These are phyloP conservation scores for Drosophila histrio DNA, from an alignment of 2,888 invertebrate species.

Conservation along the genomic window DNA sequence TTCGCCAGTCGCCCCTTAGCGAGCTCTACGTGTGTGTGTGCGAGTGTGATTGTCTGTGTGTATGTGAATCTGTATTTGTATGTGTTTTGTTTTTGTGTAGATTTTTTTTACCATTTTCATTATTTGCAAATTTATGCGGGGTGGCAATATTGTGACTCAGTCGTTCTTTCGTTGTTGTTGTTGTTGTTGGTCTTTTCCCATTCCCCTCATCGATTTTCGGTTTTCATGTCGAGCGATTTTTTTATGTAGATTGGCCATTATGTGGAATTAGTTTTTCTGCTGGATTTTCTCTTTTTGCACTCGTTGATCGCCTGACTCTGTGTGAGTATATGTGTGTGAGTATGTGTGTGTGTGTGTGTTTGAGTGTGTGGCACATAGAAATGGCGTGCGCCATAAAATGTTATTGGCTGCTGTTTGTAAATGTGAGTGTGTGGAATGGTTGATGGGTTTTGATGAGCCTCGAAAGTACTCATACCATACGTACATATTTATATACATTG, in stretches of 20 bases:
- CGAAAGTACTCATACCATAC: constrained; percentile 8
- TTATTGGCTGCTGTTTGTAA: constrained; percentile 66
- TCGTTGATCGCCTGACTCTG: constrained; percentile 47
- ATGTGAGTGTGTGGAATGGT: constrained; percentile 44
- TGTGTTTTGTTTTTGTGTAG: constrained; percentile 32
- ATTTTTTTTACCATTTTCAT: constrained; percentile 73
- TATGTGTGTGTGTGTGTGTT: constrained; percentile 8
- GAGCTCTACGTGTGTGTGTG: background rate
- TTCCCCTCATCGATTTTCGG: constrained; percentile 73
- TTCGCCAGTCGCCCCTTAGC: constrained; percentile 57
- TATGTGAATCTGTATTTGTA: constrained; percentile 6
- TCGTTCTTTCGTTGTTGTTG: constrained; percentile 17
- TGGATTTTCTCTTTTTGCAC: constrained; percentile 50
- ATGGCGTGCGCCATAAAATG: constrained; percentile 70
- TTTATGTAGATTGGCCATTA: constrained; percentile 80
- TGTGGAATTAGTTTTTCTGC: constrained; percentile 74
- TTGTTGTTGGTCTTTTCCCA: constrained; percentile 26
- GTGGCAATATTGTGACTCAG: constrained; percentile 70
- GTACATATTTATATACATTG: background rate
- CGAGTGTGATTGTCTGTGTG: constrained; percentile 3
- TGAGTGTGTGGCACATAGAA: constrained; percentile 50
- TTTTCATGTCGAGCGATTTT: constrained; percentile 65
- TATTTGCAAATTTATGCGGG: constrained; percentile 80
- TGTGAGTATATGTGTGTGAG: background rate
- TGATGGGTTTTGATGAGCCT: constrained; percentile 39